Evolutionary conservation across 2,797 vertebrate genomes (phyloP).

Genomic region (Chaetodon trifasciatus): DNA sequence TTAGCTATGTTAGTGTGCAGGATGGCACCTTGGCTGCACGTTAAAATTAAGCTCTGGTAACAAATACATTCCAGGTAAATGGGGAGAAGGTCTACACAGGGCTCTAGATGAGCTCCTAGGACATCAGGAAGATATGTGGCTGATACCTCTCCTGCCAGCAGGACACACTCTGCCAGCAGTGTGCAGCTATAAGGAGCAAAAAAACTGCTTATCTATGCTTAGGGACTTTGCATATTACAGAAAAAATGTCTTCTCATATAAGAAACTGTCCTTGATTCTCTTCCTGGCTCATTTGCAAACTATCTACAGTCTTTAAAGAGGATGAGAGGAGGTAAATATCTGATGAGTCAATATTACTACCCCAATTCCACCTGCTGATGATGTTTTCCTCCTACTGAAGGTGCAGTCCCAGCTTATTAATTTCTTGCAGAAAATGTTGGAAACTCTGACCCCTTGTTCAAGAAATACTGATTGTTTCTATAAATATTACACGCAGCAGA

Average conservation of each 20-base stretch:
- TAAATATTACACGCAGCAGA: constrained; percentile 2
- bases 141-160: background rate
- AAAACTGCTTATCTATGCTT: background rate
- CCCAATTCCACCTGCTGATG: background rate
- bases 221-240: background rate
- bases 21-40: constrained; percentile 1
- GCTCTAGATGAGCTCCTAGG: background rate
- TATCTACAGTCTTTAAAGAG: background rate
- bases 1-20: constrained; percentile 11
- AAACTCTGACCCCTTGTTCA: background rate
- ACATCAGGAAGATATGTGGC: background rate
- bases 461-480: background rate
- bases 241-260: background rate
- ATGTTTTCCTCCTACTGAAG: background rate
- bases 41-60: constrained; percentile 30
- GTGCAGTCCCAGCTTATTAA: background rate
- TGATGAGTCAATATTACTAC: background rate
- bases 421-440: background rate
- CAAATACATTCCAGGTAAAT: constrained; percentile 1
- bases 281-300: background rate
- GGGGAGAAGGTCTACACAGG: background rate
- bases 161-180: background rate
- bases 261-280: background rate
- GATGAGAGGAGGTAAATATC: background rate
- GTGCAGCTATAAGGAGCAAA: background rate